A percentile compares a stretch with the other conserved stretches of the same genome.
These are phyloP conservation scores for Sycophila sp. DNA, from an alignment of 1,140 invertebrate genomes.

Conservation along the genomic window DNA sequence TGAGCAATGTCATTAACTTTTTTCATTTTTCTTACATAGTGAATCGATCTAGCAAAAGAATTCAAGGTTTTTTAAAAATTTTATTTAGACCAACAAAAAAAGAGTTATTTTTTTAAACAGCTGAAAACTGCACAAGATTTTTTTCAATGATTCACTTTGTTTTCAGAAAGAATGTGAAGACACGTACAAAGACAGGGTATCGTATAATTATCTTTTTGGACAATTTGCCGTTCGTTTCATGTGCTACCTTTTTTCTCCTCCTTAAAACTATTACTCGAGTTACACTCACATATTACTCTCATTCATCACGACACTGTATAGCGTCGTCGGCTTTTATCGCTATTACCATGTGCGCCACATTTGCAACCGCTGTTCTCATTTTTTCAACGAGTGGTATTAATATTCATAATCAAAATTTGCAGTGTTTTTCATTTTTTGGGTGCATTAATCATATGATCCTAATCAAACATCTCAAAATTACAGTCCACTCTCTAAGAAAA, in stretches of 20 bases:
- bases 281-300: constrained; percentile 55
- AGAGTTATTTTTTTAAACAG: constrained; percentile 9
- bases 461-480: background rate
- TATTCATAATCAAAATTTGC: constrained; percentile 38
- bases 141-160: constrained; percentile 68
- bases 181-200: constrained; percentile 84
- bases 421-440: constrained; percentile 25
- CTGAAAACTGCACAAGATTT: constrained; percentile 31
- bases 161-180: constrained; percentile 84
- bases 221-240: constrained; percentile 67
- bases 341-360: constrained; percentile 51
- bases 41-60: constrained; percentile 27
- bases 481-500: background rate
- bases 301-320: constrained; percentile 54
- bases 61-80: constrained; percentile 17
- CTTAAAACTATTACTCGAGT: constrained; percentile 54
- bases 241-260: constrained; percentile 58
- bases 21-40: constrained; percentile 35
- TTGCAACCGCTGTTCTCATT: constrained; percentile 45
- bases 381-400: constrained; percentile 38
- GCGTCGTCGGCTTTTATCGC: constrained; percentile 55
- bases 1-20: constrained; percentile 28
- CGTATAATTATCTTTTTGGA: constrained; percentile 71
- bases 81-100: constrained; percentile 16
- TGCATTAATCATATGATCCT: constrained; percentile 29